phyloP scores from a whole-genome alignment of 1,140 invertebrate genomes.

The Chlorops oryzae region DNA sequence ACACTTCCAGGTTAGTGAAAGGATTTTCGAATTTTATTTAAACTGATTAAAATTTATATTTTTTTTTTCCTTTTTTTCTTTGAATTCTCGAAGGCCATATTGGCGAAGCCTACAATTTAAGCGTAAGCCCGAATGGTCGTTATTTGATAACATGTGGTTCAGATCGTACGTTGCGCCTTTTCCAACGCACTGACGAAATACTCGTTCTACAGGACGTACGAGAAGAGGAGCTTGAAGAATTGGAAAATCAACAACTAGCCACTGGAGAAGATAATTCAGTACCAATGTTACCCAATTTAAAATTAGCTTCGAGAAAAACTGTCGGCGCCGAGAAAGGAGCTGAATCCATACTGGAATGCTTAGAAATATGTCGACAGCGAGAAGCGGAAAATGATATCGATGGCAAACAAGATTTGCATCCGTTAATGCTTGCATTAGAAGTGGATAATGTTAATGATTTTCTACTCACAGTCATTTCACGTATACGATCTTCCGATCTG shows the following conservation, averaged over 20 bases:
- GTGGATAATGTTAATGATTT: constrained; percentile 69
- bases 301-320: constrained; percentile 82
- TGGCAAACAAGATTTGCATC: constrained; percentile 52
- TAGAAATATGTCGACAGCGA: constrained; percentile 71
- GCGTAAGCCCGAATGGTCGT: constrained; percentile 74
- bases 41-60: background rate
- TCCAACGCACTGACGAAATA: constrained; percentile 79
- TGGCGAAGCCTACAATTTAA: constrained; percentile 69
- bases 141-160: constrained; percentile 78
- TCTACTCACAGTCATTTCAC: constrained; percentile 70
- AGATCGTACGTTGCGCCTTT: constrained; percentile 83
- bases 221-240: constrained; percentile 72
- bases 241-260: constrained; percentile 63
- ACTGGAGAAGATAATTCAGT: constrained; percentile 65
- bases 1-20: constrained; percentile 65
- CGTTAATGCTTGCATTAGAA: constrained; percentile 74
- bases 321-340: constrained; percentile 85
- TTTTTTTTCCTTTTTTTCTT: no score
- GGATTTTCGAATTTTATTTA: background rate
- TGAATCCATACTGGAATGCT: constrained; percentile 81
- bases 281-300: constrained; percentile 64
- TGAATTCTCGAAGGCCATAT: no score
- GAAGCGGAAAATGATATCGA: constrained; percentile 51
- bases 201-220: constrained; percentile 87
- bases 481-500: constrained; percentile 77